Conservation (phyloP, 2,113 vertebrate species). For the Indri indri region DNA sequence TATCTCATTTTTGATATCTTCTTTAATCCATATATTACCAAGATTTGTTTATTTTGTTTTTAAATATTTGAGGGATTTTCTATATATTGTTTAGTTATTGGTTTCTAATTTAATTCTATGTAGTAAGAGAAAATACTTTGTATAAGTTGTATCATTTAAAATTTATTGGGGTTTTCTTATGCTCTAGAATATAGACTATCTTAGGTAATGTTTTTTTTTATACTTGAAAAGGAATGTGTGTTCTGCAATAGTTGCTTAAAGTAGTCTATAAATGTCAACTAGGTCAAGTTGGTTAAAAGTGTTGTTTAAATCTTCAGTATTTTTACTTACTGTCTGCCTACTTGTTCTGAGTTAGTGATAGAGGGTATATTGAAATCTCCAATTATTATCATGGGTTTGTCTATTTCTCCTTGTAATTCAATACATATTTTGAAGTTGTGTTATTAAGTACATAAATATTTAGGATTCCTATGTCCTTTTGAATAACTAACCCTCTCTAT, state of each 20-base stretch:
- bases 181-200: neutral
- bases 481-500: neutral
- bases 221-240: neutral
- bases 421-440: neutral
- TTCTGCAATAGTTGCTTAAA: neutral
- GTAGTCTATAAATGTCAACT: neutral
- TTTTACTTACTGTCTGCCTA: neutral
- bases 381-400: neutral
- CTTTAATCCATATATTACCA: neutral
- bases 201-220: too few relatives aligned
- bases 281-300: neutral
- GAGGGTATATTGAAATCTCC: neutral
- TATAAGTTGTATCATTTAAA: neutral
- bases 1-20: neutral
- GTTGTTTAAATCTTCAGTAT: neutral
- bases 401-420: neutral
- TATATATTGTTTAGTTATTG: neutral
- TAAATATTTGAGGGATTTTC: neutral
- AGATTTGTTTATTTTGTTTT: neutral
- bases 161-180: neutral
- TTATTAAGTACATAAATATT: neutral
- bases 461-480: neutral
- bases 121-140: neutral
- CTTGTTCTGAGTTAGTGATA: neutral
- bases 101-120: neutral